Evolutionary conservation across 2,888 invertebrate genomes (phyloP), one percentile per base, ranked within the genome.

Genomic region (Nymphalis urticae): DNA sequence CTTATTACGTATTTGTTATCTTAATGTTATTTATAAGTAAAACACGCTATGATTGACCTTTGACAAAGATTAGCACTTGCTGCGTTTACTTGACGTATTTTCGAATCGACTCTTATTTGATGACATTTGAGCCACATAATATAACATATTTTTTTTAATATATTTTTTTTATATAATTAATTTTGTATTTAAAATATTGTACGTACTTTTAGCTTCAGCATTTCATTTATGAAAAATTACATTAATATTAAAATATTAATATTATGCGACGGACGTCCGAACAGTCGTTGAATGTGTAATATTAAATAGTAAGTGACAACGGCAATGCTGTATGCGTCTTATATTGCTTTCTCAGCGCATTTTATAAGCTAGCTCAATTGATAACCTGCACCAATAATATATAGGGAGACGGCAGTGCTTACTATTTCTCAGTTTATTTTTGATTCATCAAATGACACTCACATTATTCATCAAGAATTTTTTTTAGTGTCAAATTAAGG

Each of bases 1-100:
- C 42, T 66, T 48, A 42, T 61, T 66, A 63, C 62, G 65, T 42
- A 61, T 62, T 65, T 24, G 19, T 66, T 71, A 71, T 71, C 71
- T 42, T n/a, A 48, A 48, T 36, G 42, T 62, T 59, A 54, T 62
- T 62, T 59, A 59, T 48, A 60, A 19, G 54, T 66, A 48, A 19
- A 51, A 54, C 21, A 53, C 47, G 19, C 63, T 66, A 59, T 47
- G 42, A 16, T 48, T 59, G 59, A 68, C 62, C 67, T 62, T 56
- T 62, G 32, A n/a, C 19, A 50, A 2, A 50, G 50, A 50, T 50
- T 50, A 50, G 19, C 9, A 50, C 19, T 50, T 17, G 50, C 17
- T 50, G 17, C 8, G 50, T 50, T 50, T 7, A n/a, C 17, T 50
- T n/a, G 50, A 17, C 19, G 7, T 50, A 19, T n/a, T 50, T n/a